These are phyloP conservation scores for Scaptomyza parva DNA, from an alignment of 2,888 invertebrate genomes.

Conservation along the genomic window DNA sequence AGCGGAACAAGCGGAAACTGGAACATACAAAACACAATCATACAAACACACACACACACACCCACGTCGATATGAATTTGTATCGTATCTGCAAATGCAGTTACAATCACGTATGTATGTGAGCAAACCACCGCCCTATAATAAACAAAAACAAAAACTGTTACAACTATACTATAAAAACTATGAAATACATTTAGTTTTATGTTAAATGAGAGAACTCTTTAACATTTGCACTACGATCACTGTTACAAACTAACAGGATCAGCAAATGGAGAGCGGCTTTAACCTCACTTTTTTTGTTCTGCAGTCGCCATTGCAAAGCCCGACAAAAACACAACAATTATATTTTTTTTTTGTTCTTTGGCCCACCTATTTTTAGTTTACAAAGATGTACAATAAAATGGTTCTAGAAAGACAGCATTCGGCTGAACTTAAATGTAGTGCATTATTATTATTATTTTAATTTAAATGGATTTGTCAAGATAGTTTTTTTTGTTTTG, in stretches of 20 bases:
- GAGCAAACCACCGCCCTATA: constrained; percentile 58
- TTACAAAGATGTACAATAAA: constrained; percentile 13
- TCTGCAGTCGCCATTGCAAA: constrained; percentile 24
- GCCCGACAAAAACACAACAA: constrained; percentile 30
- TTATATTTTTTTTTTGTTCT: neutral
- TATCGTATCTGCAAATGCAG: constrained; percentile 17
- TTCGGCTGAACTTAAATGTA: constrained; percentile 38
- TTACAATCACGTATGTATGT: constrained; percentile 24
- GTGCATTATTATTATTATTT: constrained; percentile 54
- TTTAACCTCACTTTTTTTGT: constrained; percentile 27
- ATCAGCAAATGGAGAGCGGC: constrained; percentile 19
- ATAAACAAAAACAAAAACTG: constrained; percentile 51
- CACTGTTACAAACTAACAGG: constrained; percentile 13
- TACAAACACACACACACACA: constrained; percentile 4
- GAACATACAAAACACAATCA: constrained; percentile 6
- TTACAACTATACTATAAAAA: constrained; percentile 26
- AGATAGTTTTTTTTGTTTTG: constrained; percentile 4
- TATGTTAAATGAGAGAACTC: constrained; percentile 15
- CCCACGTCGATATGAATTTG: constrained; percentile 10
- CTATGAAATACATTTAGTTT: constrained; percentile 26
- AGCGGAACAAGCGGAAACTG: constrained; percentile 14
- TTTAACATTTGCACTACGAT: constrained; percentile 16
- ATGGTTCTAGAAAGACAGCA: constrained; percentile 36
- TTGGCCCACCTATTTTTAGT: neutral
- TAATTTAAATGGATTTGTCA: constrained; percentile 18